Base-by-base conservation (phyloP, 1,140 invertebrate genomes). In the Penaeus vannamei region DNA sequence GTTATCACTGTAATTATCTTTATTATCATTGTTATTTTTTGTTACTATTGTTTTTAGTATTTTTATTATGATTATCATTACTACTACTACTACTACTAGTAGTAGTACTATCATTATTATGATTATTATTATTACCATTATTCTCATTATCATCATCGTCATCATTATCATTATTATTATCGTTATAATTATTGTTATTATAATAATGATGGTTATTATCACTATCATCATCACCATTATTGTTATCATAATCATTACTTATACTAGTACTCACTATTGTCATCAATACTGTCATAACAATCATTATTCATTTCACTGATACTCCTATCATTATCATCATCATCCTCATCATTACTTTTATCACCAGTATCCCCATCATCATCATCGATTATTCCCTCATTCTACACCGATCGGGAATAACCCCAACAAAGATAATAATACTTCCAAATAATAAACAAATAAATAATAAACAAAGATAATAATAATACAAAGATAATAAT, bases 161-260 rank as follows among this genome's bases (percentile, higher is more conserved):
- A 76, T 32, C 19, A 76, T 84, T 4, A 84, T 32, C 0, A 84
- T 84, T 84, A 69, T 84, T 53, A 69, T 84, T 84, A 84, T 64
- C 81, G 19, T 69, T 76, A 84, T 83, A 7, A 76, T 32, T 76
- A 84, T 84, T 60, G 19, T 64, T 23, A 84, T 84, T 29, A 84
- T 84, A 7, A 32, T 83, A 8, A 84, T 84, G 4, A 7, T 64
- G 5, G 0, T 84, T 84, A 7, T 84, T 32, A 83, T 84, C 12
- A 76, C 19, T 7, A 84, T 32, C 5, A 84, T 3, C 81, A 76
- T 4, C 20, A 60, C 8, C 5, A 36, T 36, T 36, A 36, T 53
- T 36, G 5, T 36, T 36, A 36, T 36, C 5, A 36, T 36, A 1
- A 36, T 42, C 8, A 42, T 42, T 42, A 84, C 82, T 80, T 22